phyloP scores from a whole-genome alignment of 2,888 invertebrate species.

The Phortica okadai region DNA sequence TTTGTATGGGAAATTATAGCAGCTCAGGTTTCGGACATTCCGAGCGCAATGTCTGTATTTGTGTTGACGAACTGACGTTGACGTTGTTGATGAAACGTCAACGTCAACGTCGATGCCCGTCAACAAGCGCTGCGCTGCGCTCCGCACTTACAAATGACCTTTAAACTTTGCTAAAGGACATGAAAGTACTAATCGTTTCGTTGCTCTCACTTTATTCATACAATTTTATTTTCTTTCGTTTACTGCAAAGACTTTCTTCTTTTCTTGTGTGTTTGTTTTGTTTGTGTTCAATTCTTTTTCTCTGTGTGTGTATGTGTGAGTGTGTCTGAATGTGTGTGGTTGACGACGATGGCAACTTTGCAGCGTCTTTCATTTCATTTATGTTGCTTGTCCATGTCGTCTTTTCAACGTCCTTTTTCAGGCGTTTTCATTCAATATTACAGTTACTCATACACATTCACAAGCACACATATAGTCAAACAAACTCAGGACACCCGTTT shows the following conservation, averaged over 20 bases:
- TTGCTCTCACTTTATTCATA: conserved; percentile 63
- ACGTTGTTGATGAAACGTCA: conserved; percentile 4
- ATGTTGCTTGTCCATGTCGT: neutral
- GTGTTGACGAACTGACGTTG: conserved; percentile 37
- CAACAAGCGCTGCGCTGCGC: neutral
- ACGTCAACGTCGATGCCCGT: neutral
- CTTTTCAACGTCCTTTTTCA: conserved; percentile 12
- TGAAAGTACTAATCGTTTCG: conserved; percentile 72
- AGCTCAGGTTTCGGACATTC: no score
- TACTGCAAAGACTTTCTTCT: conserved; percentile 47
- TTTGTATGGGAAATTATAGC: no score
- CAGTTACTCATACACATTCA: neutral
- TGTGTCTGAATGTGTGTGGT: neutral
- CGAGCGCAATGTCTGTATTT: conserved; percentile 30
- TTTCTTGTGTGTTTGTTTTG: conserved; percentile 38
- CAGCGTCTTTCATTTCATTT: conserved; percentile 27
- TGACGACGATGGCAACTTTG: conserved; percentile 17
- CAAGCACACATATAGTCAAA: neutral
- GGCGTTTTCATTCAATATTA: neutral
- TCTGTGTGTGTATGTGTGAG: conserved; percentile 33
- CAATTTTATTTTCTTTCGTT: conserved; percentile 56
- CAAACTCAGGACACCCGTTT: neutral
- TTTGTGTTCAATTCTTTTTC: conserved; percentile 15
- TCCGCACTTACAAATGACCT: conserved; percentile 60
- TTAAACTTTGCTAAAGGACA: conserved; percentile 73